Evolutionary conservation across 2,797 vertebrate genomes (phyloP).

Genomic region (Gadopsis bispinosus): DNA sequence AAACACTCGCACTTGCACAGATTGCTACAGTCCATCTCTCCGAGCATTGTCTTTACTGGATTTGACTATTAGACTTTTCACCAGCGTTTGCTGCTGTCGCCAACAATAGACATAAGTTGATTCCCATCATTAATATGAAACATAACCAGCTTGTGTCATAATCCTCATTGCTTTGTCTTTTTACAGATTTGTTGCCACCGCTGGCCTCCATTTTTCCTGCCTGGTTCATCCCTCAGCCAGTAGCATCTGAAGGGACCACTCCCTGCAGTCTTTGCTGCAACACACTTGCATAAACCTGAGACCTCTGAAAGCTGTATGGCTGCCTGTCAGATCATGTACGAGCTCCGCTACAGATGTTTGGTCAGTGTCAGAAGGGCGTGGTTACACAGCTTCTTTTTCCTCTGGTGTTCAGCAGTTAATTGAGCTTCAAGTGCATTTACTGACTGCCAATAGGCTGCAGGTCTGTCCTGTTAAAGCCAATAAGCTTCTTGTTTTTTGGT

Average conservation of each 20-base stretch:
- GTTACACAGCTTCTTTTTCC: constrained; percentile 6
- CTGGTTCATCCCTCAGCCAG: constrained; percentile 32
- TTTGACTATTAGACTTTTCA: constrained; percentile 36
- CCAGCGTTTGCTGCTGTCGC: constrained; percentile 16
- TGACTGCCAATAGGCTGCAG: constrained; percentile 39
- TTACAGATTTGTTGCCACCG: constrained; percentile 19
- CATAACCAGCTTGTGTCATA: constrained; percentile 18
- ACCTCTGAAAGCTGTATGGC: constrained; percentile 59
- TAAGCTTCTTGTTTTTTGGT: constrained; percentile 56
- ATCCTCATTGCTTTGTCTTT: constrained; percentile 31
- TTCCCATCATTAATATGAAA: constrained; percentile 34
- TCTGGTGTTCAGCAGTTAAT: constrained; percentile 36
- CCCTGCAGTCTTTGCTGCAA: constrained; percentile 44
- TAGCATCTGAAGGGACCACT: constrained; percentile 39
- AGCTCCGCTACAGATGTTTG: constrained; percentile 20
- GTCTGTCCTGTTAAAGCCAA: constrained; percentile 61
- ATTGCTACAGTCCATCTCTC: constrained; percentile 47
- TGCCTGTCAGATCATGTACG: constrained; percentile 52
- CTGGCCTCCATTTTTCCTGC: constrained; percentile 32
- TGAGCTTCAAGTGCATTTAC: constrained; percentile 49
- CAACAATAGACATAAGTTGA: constrained; percentile 14
- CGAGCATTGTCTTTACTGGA: constrained; percentile 36
- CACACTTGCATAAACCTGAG: constrained; percentile 36
- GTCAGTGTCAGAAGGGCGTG: constrained; percentile 7
- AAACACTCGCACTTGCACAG: constrained; percentile 52